phyloP scores from a whole-genome alignment of 2,113 vertebrate species.

The Arizona elegans region DNA sequence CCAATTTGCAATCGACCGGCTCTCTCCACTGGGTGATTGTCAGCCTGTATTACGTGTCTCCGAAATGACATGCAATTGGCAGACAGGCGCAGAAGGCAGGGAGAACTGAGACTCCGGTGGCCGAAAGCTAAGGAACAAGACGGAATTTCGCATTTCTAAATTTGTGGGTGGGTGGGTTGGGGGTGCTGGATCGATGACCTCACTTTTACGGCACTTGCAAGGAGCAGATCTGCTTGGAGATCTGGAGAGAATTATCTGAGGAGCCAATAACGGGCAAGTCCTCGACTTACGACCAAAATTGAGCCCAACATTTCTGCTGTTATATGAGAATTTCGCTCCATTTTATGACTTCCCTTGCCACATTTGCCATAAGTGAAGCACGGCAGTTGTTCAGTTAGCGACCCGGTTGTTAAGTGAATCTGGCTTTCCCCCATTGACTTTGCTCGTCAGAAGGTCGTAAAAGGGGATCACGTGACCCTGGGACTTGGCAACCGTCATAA shows the following conservation, averaged over 20 bases:
- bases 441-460: not conserved
- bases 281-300: not conserved
- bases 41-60: not conserved
- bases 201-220: not conserved
- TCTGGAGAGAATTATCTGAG: not conserved
- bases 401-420: not conserved
- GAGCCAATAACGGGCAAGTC: not conserved
- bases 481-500: not conserved
- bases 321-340: fast-evolving
- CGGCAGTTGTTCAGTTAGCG: not conserved
- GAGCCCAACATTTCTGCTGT: not conserved
- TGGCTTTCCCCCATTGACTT: not conserved
- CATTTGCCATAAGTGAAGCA: not conserved
- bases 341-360: not conserved
- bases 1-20: not conserved
- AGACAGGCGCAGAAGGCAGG: not conserved
- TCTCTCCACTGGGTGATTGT: not conserved
- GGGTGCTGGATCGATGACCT: not conserved
- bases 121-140: not conserved
- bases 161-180: not conserved
- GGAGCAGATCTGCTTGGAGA: not conserved
- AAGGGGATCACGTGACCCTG: not conserved
- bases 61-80: not conserved
- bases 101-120: not conserved
- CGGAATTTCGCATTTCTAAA: not conserved